Evolutionary conservation across 2,888 invertebrate genomes (phyloP).

Genomic region (Cabera pusaria): DNA sequence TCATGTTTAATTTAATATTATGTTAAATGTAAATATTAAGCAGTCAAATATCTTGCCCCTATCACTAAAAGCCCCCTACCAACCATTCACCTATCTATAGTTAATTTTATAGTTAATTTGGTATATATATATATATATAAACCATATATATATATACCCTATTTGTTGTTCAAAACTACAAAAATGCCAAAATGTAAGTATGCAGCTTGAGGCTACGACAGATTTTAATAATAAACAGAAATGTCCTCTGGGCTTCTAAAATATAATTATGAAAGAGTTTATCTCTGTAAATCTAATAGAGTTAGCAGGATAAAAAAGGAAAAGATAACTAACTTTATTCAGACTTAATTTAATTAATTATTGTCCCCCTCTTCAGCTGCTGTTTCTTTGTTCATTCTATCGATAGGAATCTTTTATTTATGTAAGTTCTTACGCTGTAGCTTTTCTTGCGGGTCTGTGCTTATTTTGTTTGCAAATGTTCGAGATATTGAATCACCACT

Average conservation of each 20-base stretch:
- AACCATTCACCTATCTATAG: too few relatives aligned
- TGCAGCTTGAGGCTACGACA: too few relatives aligned
- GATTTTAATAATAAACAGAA: too few relatives aligned
- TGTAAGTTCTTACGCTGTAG: conserved; percentile 34
- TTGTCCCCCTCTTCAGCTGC: conserved; percentile 41
- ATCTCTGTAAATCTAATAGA: conserved; percentile 38
- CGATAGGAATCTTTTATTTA: conserved; percentile 52
- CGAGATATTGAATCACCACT: conserved; percentile 28
- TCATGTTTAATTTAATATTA: too few relatives aligned
- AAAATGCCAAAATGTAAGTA: too few relatives aligned
- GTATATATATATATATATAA: too few relatives aligned
- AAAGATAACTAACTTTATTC: conserved; percentile 58
- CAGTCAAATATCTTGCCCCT: too few relatives aligned
- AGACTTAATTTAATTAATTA: conserved; percentile 64
- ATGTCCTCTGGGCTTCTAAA: conserved; percentile 6
- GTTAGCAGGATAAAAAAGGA: conserved; percentile 49
- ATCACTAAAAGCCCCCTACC: too few relatives aligned
- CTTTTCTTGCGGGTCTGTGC: conserved; percentile 29
- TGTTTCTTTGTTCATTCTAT: conserved; percentile 45
- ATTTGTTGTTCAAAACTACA: too few relatives aligned
- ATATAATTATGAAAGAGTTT: conserved; percentile 43
- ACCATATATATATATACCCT: too few relatives aligned
- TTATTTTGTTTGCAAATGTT: conserved; percentile 34
- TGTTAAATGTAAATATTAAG: too few relatives aligned
- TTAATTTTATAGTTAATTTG: too few relatives aligned